Evolutionary conservation across 2,113 vertebrate genomes (phyloP), one percentile per base, ranked within the genome.

Genomic region (Terrapene triunguis): DNA sequence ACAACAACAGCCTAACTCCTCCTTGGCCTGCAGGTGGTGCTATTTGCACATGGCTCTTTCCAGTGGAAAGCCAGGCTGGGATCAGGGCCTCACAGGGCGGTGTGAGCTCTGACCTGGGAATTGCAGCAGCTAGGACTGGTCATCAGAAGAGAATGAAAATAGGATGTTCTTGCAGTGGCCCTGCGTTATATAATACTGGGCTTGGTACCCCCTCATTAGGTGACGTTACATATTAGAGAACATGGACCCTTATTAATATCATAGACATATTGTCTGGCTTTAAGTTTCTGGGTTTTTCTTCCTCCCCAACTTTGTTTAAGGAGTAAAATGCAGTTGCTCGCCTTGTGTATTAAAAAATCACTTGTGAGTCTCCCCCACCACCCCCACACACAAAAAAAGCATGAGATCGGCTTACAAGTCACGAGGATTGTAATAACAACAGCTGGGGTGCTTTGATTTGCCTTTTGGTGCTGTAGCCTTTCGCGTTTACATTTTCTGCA

Each of bases 1-100:
- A 14, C 12, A 6, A 8, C 59, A 13, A 6, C 12, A 3, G 3
- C 59, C 76, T 96, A 94, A 91, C 88, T 97, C 85, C 78, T 95
- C 90, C 86, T 89, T 91, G 87, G 80, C 97, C 97, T 97, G 97
- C 88, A 98, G 98, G 93, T 98, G 98, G 97, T 94, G 93, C 95
- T 93, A 87, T 82, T 72, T 83, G 90, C 97, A 96, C 95, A 53
- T 90, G 89, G 42, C 97, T 97, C 85, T 53, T 92, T 55, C 48
- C 51, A 5, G 55, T n/a, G 16, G 14, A 21, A 16, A 19, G 51
- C 17, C 27, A 42, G 35, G 13, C 10, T 22, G 65, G 44, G 47
- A 83, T 10, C 9, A 85, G 54, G 10, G 21, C 74, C 54, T 78
- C 72, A 57, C 82, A 57, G 8, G 54, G 54, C 22, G 29, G 47